These are phyloP conservation scores for Apodemia mormo DNA, from an alignment of 2,888 invertebrate genomes.

Conservation along the genomic window DNA sequence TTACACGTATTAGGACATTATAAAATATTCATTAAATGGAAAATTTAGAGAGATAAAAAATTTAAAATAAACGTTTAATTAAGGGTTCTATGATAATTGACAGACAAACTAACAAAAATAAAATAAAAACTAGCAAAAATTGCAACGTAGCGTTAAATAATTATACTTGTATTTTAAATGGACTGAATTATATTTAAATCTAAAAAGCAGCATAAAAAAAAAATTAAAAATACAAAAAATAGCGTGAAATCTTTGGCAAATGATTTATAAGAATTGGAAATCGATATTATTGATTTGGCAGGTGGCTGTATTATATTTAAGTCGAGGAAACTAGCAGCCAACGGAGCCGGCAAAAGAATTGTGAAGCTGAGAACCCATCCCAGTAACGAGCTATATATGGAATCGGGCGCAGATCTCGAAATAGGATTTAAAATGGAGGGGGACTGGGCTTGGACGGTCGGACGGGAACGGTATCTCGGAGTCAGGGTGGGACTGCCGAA, in stretches of 20 bases:
- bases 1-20: too few species aligned
- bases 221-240: background rate
- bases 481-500: constrained; percentile 79
- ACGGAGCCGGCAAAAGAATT: constrained; percentile 50
- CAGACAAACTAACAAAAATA: too few species aligned
- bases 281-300: constrained; percentile 37
- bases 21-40: too few species aligned
- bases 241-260: background rate
- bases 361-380: constrained; percentile 57
- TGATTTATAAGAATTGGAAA: constrained; percentile 2
- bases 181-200: background rate
- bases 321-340: constrained; percentile 47
- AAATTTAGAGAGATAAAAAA: too few species aligned
- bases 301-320: constrained; percentile 63
- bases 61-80: too few species aligned
- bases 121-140: too few species aligned
- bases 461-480: constrained; percentile 63
- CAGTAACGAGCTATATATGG: constrained; percentile 78
- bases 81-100: too few species aligned
- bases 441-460: constrained; percentile 56
- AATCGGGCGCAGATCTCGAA: constrained; percentile 51
- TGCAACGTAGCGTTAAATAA: too few species aligned
- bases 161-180: too few species aligned
- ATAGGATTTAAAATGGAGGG: constrained; percentile 38
- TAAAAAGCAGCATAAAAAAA: background rate